Evolutionary conservation across 2,797 vertebrate genomes (phyloP).

Genomic region (Chrysocyon brachyurus): DNA sequence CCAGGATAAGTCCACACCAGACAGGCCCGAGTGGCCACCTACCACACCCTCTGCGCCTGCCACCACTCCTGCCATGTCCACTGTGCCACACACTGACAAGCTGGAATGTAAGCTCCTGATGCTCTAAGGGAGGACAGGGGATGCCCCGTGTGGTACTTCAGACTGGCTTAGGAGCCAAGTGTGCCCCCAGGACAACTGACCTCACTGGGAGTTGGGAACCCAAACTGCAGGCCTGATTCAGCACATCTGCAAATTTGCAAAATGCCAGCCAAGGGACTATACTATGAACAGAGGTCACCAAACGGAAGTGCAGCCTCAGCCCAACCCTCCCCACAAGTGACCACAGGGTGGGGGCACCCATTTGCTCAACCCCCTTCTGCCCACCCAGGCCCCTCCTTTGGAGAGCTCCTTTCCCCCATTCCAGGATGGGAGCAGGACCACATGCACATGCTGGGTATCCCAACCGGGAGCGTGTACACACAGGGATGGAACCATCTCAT

Average conservation of each 20-base stretch:
- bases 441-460: neutral
- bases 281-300: neutral
- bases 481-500: rapidly evolving
- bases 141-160: neutral
- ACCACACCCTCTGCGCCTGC: neutral
- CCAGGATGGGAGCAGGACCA: neutral
- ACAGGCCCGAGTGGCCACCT: neutral
- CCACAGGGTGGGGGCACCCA: neutral
- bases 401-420: neutral
- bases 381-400: neutral
- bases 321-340: neutral
- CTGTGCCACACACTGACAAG: neutral
- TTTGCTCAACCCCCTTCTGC: neutral
- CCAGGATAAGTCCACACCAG: neutral
- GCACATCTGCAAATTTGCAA: neutral
- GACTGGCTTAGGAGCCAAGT: neutral
- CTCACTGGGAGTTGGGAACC: neutral
- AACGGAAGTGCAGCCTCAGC: neutral
- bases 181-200: neutral
- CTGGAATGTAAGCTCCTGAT: neutral
- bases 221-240: neutral
- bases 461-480: no score
- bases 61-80: neutral
- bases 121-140: neutral
- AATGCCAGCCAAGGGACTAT: neutral